Conservation (phyloP, 2,888 invertebrate species). For the Spatulosminthurus flaviceps region DNA sequence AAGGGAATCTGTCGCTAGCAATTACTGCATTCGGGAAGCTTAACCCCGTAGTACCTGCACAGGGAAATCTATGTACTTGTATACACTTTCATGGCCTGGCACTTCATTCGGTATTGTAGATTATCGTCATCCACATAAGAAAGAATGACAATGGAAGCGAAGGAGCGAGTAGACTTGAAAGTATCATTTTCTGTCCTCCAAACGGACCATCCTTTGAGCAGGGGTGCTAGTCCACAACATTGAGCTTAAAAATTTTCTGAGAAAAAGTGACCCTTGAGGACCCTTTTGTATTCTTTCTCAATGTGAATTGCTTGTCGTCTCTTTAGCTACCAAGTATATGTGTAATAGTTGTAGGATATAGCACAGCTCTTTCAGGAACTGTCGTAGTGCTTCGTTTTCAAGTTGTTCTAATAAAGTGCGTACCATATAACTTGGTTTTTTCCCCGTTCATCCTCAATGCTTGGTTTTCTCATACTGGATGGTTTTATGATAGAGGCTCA, state of each 20-base stretch:
- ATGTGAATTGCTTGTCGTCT: constrained; percentile 36
- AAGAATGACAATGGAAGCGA: constrained; percentile 49
- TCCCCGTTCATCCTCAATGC: not conserved
- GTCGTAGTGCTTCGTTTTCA: not conserved
- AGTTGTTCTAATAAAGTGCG: too few species aligned
- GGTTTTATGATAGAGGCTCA: too few species aligned
- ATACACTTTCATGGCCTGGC: not conserved
- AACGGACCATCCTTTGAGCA: constrained; percentile 46
- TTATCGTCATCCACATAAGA: constrained; percentile 30
- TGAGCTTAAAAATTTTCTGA: constrained; percentile 49
- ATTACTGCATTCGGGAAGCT: not conserved
- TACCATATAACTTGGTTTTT: not conserved
- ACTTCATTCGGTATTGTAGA: constrained; percentile 15
- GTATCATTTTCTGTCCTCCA: constrained; percentile 25
- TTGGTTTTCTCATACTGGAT: too few species aligned
- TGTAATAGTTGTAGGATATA: not conserved
- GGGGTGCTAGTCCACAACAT: constrained; percentile 53
- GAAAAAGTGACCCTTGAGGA: constrained; percentile 60
- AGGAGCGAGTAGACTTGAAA: constrained; percentile 46
- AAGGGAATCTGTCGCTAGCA: constrained; percentile 20
- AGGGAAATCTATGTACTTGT: not conserved
- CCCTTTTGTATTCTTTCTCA: constrained; percentile 42
- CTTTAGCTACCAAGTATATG: constrained; percentile 10
- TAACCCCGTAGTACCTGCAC: not conserved
- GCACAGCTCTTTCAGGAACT: not conserved